A percentile compares a stretch with the other conserved stretches of the same genome.
Conservation (phyloP, 2,797 vertebrate genomes). For the Pelochelys cantorii region DNA sequence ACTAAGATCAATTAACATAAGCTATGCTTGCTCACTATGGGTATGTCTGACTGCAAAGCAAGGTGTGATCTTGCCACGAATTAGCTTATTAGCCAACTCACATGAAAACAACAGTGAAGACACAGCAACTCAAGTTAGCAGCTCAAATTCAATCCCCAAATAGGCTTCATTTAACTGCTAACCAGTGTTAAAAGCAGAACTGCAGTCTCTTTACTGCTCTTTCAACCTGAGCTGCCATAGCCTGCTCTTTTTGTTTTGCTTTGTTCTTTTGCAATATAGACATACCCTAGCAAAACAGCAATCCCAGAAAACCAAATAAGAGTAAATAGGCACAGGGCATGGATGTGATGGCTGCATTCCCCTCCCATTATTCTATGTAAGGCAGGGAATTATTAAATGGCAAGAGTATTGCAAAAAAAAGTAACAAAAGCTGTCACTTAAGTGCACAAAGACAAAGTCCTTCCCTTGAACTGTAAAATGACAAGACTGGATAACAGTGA, state of each 20-base stretch:
- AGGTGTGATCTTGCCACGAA: neutral
- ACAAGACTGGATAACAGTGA: neutral
- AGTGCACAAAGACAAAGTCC: too few relatives aligned
- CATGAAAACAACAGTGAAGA: neutral
- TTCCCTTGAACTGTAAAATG: neutral
- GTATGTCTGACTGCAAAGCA: neutral
- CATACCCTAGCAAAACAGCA: neutral
- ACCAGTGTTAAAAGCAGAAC: neutral
- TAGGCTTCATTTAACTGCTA: neutral
- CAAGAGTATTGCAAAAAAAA: neutral
- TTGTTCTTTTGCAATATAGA: neutral
- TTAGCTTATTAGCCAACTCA: neutral
- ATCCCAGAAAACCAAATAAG: neutral
- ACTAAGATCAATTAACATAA: neutral
- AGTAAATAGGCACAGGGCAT: constrained; percentile 10
- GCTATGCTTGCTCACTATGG: neutral
- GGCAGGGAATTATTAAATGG: neutral
- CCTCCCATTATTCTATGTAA: neutral
- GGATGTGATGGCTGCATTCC: neutral
- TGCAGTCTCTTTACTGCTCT: neutral
- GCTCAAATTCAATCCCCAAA: neutral
- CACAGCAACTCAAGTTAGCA: neutral
- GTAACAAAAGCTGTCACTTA: neutral
- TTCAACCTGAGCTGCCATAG: neutral
- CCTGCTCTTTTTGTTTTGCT: neutral